Base-by-base conservation (phyloP, 2,113 vertebrate genomes). In the Tiliqua scincoides region DNA sequence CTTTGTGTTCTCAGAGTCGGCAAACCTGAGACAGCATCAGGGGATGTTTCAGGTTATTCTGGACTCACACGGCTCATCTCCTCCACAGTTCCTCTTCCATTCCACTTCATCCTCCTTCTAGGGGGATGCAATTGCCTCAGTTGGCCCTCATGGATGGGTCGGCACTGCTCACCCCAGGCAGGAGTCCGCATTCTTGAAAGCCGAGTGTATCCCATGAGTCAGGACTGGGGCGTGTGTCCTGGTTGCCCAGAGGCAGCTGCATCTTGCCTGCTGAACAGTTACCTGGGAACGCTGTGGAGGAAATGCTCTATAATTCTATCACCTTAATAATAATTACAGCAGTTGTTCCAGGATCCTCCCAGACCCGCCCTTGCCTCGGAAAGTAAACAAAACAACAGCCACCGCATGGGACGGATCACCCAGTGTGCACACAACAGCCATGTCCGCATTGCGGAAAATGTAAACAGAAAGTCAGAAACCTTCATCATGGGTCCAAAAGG, bases 221-320 rank as follows among this genome's bases (percentile, higher is more conserved):
- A 81, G 79, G 43, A 10, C 6, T 10, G 1, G 30, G 23, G 43
- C 63, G 68, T 81, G 63, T 68, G 79, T 21, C 27, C 15, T 30
- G 79, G 18, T 18, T 68, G 79, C 79, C 65, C 30, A 7, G 43
- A 43, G 65, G 65, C 79, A 81, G 11, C 43, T 48, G 37, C 21
- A 67, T 52, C 79, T 52, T 80, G 79, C 62, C 79, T 67, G 79
- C 61, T 81, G 63, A 81, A 81, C 79, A 54, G 79, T 81, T 81
- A 81, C 63, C 79, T 81, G 79, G 79, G 79, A 81, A 81, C 68
- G 79, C n/a, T n/a, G 52, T 70, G 68, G 81, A 82, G 81, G 81
- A 82, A 71, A 37, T 82, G 80, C n/a, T 52, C 67, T 25, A 18
- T 82, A 70, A 71, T 37, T 52, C 43, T 27, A 15, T 25, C 11